Evolutionary conservation across 2,797 vertebrate genomes (phyloP), one percentile per base, ranked within the genome.

Genomic region (Diplodus sargus): DNA sequence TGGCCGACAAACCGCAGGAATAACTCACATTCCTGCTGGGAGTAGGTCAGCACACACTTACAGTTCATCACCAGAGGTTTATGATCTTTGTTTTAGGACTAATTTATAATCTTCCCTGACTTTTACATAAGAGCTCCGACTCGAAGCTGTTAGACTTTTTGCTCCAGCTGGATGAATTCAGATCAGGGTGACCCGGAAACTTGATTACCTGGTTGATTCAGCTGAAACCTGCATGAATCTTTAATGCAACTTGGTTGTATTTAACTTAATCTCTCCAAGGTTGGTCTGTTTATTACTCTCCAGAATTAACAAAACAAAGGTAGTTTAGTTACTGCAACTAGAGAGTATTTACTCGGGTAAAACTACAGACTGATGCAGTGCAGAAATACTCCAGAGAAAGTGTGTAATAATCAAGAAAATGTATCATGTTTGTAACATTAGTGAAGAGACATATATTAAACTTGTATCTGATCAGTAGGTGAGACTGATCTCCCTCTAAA

Each of bases 11-110:
- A 82, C 62, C 70, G 34, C 76, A 42, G 43, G 54, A 85, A 92
- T 90, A 83, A 75, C 67, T 83, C 22, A 71, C 87, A 93, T 93
- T 89, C 86, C 87, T 83, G 72, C 73, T 39, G 68, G 65, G 23
- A 80, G 84, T 87, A 90, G 70, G 78, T 90, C 78, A 90, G 49
- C 49, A 3, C 22, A 22, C 34, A 60, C 20, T 25, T 28, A 61
- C 56, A 54, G 30, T 28, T 58, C 56, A 54, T 34, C 45, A 57
- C 6, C 30, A 22, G 10, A 54, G 42, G 49, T 60, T 45, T 66
- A 34, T 30, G 60, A 66, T 66, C 49, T 48, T 45, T 4, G 8
- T 43, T 63, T 9, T 49, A 45, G 23, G 56, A 70, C 52, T 42
- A 59, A 71, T 47, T 72, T 28, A 16, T 54, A 28, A 54, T 39